These are phyloP conservation scores for Scylla paramamosain DNA, from an alignment of 1,140 invertebrate genomes.

Conservation along the genomic window DNA sequence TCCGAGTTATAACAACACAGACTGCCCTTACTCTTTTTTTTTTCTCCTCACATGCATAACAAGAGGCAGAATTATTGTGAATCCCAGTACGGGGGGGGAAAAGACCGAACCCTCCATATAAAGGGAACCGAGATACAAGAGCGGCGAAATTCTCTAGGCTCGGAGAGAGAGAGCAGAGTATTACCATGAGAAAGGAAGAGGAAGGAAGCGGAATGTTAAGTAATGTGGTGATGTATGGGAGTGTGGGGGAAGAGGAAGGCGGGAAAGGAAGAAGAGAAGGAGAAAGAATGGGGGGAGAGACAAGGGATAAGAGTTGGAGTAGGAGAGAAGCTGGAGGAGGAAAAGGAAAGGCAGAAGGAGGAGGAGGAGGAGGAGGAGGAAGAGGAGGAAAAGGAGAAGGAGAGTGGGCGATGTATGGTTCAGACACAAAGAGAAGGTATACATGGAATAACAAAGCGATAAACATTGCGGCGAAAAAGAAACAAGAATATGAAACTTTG, in stretches of 20 bases:
- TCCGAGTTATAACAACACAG: not conserved
- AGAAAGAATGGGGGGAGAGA: not conserved
- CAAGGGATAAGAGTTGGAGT: not conserved
- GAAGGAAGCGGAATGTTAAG: conserved; percentile 21
- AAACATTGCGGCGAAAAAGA: not conserved
- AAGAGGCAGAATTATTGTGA: not conserved
- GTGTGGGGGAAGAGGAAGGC: not conserved
- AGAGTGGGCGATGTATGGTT: not conserved
- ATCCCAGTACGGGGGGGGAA: not conserved
- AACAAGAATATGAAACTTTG: not conserved
- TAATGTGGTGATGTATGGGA: conserved; percentile 31
- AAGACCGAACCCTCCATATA: not conserved
- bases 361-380: not conserved
- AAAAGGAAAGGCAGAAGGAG: not conserved
- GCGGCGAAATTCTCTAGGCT: not conserved
- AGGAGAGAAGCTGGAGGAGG: conserved; percentile 6
- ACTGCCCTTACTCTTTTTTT: not conserved
- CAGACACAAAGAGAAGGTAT: not conserved
- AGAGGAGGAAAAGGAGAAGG: not conserved
- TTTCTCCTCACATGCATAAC: not conserved
- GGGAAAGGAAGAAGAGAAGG: not conserved
- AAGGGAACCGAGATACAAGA: conserved; percentile 21
- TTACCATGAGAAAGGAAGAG: conserved; percentile 22
- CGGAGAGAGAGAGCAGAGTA: not conserved
- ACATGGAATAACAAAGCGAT: conserved; percentile 28